These are phyloP conservation scores for Agapetus fuscipes DNA, from an alignment of 2,888 invertebrate genomes.

Conservation along the genomic window DNA sequence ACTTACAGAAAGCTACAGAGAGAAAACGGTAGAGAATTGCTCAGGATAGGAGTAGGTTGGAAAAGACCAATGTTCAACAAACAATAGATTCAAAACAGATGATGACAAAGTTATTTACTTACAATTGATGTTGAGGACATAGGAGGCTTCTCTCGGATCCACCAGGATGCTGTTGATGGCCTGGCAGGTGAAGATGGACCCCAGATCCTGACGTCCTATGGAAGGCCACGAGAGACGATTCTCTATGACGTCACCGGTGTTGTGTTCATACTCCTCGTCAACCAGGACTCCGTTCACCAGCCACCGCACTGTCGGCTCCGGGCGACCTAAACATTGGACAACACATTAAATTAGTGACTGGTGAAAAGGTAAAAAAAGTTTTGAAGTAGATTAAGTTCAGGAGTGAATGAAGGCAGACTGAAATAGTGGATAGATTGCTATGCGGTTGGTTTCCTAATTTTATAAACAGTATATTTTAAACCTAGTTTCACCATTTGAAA, in stretches of 20 bases:
- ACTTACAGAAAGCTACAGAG: no score
- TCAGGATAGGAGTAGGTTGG: no score
- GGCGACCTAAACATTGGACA: constrained; percentile 67
- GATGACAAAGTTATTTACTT: no score
- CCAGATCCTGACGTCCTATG: constrained; percentile 68
- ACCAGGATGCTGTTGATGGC: constrained; percentile 78
- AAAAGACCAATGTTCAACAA: no score
- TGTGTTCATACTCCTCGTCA: constrained; percentile 76
- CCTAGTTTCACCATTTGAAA: no score
- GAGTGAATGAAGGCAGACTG: no score
- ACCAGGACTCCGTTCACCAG: constrained; percentile 69
- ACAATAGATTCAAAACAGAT: no score
- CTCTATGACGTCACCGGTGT: constrained; percentile 78
- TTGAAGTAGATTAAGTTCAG: no score
- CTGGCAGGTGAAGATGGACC: constrained; percentile 80
- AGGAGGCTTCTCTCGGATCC: constrained; percentile 66
- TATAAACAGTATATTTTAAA: no score
- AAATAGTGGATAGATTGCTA: no score
- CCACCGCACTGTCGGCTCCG: constrained; percentile 76
- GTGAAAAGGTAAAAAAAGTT: constrained; percentile 2
- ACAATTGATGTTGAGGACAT: constrained; percentile 71
- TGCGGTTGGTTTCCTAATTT: no score
- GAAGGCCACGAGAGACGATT: constrained; percentile 68
- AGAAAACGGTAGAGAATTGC: no score
- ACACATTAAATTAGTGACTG: constrained; percentile 7